Evolutionary conservation across 2,888 invertebrate species (phyloP).

Genomic region (Euplagia quadripunctaria): DNA sequence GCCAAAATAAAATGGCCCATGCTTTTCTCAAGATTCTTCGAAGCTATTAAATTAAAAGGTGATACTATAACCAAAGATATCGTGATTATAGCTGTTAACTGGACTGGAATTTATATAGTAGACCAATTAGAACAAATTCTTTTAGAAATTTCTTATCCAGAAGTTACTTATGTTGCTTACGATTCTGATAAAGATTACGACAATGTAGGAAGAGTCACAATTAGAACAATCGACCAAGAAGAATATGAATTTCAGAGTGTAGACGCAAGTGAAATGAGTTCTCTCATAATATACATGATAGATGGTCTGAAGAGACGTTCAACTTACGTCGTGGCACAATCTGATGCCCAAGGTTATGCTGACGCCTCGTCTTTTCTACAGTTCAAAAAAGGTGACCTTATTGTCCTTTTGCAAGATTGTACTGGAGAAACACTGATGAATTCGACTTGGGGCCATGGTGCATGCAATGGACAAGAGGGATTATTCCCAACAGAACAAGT

Average conservation of each 20-base stretch:
- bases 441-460: constrained; percentile 91
- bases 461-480: constrained; percentile 91
- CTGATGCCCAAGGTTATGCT: constrained; percentile 86
- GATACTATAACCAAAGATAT: constrained; percentile 90
- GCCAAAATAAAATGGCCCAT: constrained; percentile 98
- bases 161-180: constrained; percentile 92
- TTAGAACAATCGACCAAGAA: constrained; percentile 95
- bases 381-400: constrained; percentile 92
- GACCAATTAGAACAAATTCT: constrained; percentile 97
- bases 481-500: constrained; percentile 95
- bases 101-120: constrained; percentile 96
- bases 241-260: constrained; percentile 96
- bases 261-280: constrained; percentile 94
- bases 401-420: constrained; percentile 91
- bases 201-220: constrained; percentile 89
- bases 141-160: constrained; percentile 94
- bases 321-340: constrained; percentile 92
- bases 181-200: constrained; percentile 82
- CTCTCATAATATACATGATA: constrained; percentile 94
- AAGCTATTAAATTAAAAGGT: constrained; percentile 93
- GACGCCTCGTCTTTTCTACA: constrained; percentile 87
- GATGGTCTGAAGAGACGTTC: constrained; percentile 96
- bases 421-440: constrained; percentile 92
- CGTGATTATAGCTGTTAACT: constrained; percentile 97
- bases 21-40: constrained; percentile 97